Base-by-base conservation (phyloP, 2,888 invertebrate genomes). In the Megastigmus dorsalis region DNA sequence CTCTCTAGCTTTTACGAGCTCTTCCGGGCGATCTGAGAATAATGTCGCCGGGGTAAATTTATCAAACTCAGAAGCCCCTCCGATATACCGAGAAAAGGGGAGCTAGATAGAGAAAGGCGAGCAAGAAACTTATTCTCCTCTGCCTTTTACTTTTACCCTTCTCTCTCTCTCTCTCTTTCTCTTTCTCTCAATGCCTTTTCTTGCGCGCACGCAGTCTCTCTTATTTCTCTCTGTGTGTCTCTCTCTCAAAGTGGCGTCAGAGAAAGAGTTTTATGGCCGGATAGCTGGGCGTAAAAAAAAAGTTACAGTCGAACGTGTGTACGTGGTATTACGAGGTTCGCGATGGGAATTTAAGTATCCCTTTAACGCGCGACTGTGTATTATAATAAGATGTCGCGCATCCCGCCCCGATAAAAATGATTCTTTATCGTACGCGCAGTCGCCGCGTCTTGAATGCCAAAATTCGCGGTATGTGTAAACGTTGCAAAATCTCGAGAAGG, bases 31-130 rank as follows among this genome's bases (percentile, higher is more conserved):
- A 33, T 62, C 62, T 62, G 48, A 48, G 62, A 62, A 33, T 62
- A 48, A 62, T 33, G 62, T 62, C 62, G 62, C 48, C 3, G 43
- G 23, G 48, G 45, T 62, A 62, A 48, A 62, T 62, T 62, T 62
- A 62, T 62, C 62, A 62, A 48, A 62, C 62, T 33, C 48, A 10
- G 28, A 15, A 18, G n/a, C n/a, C 6, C 13, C 26, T n/a, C 33
- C 48, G 48, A 62, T 48, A n/a, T n/a, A 48, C 20, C 28, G 33
- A 3, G 18, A 18, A 15, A 13, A n/a, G 13, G 3, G 15, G 20
- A 43, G n/a, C n/a, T n/a, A n/a, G n/a, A n/a, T n/a, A n/a, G n/a
- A n/a, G n/a, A n/a, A n/a, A n/a, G n/a, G n/a, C n/a, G n/a, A n/a
- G n/a, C n/a, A n/a, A n/a, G n/a, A n/a, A n/a, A n/a, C n/a, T n/a